Evolutionary conservation across 2,113 vertebrate species (phyloP), one percentile per base, ranked within the genome.

Genomic region (Heterotis niloticus): DNA sequence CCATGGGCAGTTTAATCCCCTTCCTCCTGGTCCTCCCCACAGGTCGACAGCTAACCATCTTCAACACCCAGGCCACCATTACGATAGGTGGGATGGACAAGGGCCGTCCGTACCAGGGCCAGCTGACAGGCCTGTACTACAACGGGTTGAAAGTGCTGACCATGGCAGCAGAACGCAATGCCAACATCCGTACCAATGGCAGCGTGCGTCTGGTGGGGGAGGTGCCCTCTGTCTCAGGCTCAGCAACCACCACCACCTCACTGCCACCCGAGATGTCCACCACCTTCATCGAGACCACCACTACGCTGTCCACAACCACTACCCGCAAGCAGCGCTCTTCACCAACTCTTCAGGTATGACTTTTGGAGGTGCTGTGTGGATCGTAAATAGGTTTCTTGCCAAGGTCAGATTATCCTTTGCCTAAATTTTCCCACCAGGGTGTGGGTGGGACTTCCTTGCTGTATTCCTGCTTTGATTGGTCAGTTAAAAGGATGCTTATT

Each of bases 11-110:
- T 70, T 66, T 20, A 65, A 52, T 78, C 23, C 67, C n/a, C 34
- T 54, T 79, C 56, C 24, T 65, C 72, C 60, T 34, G 52, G 20
- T 74, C 52, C 84, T 86, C 84, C 79, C 57, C 82, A 62, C 89
- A 94, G 97, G 97, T 88, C 97, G 97, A 78, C 97, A 98, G 93
- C 90, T 99, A 91, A 99, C 97, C 82, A 98, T 99, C 94, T 99
- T 99, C 95, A 99, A 99, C 94, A 99, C 96, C 89, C 97, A 99
- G 91, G 97, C 97, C 76, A 95, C 96, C 81, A 99, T 99, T 91
- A 95, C 97, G 86, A 96, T 99, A 60, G 97, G 97, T 5, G 97
- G 97, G 59, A 98, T 94, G 76, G 95, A 98, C 92, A 93, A 95
- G 87, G 95, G 95, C 85, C 95, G 96, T 62, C 97, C 96, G 81